Percentiles rank a stretch among this genome's conserved stretches.
phyloP scores from a whole-genome alignment of 2,797 vertebrate species.

The Hafferia zeledoni region DNA sequence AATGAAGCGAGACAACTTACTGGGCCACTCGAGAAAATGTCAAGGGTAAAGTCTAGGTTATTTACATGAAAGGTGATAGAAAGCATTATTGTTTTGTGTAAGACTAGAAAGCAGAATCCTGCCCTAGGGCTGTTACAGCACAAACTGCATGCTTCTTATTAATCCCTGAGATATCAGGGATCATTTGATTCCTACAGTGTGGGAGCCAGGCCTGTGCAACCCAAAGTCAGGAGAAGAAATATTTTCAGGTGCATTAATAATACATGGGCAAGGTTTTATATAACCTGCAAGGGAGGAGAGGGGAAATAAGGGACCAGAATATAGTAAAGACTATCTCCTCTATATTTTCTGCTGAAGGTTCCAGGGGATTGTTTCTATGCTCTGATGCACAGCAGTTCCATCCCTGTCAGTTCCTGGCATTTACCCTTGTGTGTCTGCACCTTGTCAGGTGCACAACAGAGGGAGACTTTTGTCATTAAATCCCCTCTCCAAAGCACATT shows the following conservation, averaged over 20 bases:
- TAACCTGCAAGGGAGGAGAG: neutral
- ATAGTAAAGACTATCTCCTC: neutral
- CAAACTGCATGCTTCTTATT: neutral
- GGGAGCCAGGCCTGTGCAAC: neutral
- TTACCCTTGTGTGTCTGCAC: neutral
- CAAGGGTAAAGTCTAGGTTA: neutral
- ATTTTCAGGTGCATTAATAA: neutral
- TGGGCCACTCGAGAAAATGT: neutral
- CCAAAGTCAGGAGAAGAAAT: neutral
- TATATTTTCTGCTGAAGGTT: neutral
- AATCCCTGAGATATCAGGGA: neutral
- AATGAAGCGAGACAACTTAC: neutral
- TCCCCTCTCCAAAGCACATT: neutral
- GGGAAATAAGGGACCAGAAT: neutral
- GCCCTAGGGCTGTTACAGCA: neutral
- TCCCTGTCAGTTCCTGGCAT: neutral
- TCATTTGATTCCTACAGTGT: neutral
- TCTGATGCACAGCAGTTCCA: neutral
- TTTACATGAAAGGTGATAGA: neutral
- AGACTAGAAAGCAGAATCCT: neutral
- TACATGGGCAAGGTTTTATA: neutral
- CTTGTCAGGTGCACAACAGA: neutral
- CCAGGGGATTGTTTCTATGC: neutral
- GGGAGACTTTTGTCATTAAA: neutral
- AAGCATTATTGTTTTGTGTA: neutral